These are phyloP conservation scores for Daubentonia madagascariensis DNA, from an alignment of 2,113 vertebrate genomes.

Conservation along the genomic window DNA sequence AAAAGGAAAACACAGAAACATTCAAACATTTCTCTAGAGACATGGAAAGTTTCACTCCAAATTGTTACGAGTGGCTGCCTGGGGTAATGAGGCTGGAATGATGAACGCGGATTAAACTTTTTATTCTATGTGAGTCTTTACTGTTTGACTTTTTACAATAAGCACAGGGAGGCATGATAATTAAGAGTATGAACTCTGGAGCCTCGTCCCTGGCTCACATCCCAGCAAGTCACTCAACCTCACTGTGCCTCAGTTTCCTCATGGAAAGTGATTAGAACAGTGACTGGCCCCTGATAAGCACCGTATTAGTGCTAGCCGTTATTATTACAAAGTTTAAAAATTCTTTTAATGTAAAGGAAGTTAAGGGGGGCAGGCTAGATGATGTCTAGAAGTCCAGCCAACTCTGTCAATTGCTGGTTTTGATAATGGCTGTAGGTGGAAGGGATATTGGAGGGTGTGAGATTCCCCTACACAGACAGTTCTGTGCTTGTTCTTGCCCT, in stretches of 20 bases:
- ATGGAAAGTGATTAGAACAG: neutral
- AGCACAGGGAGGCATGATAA: neutral
- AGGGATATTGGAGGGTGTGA: neutral
- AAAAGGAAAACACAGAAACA: neutral
- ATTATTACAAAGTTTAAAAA: neutral
- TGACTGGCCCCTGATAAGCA: neutral
- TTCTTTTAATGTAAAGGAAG: slow-evolving; percentile 10
- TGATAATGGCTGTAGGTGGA: neutral
- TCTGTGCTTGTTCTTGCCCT: neutral
- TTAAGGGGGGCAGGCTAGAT: neutral
- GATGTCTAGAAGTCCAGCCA: neutral
- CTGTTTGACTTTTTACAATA: neutral
- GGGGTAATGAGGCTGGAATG: neutral
- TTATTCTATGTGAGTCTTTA: neutral
- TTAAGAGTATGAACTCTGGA: neutral
- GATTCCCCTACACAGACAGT: neutral
- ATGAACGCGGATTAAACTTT: neutral
- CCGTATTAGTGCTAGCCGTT: neutral
- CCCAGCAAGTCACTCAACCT: neutral
- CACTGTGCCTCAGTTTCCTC: neutral
- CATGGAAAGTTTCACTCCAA: neutral
- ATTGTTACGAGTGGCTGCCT: neutral
- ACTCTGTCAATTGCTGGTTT: neutral
- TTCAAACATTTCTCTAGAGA: neutral
- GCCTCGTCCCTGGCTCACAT: neutral